Evolutionary conservation across 2,888 invertebrate species (phyloP), one percentile per base, ranked within the genome.

Genomic region (Panzeria rudis): DNA sequence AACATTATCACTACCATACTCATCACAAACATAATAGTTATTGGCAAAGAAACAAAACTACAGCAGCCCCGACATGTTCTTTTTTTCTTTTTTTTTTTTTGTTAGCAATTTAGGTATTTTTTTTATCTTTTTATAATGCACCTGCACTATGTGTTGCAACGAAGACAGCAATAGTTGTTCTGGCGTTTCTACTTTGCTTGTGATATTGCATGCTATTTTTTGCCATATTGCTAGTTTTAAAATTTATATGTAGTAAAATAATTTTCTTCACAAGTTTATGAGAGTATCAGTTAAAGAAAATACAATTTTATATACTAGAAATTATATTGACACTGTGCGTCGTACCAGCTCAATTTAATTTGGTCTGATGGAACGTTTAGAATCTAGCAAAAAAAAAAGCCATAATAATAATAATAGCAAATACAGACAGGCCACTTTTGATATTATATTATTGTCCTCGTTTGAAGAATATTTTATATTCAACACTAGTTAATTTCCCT

Each of bases 181-280:
- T 11, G n/a, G n/a, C 5, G 7, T 47, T 44, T 23, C 54, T 15
- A 15, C 9, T n/a, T 1, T 50, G 13, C 6, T 47, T 41, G 41
- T 17, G 56, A 62, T 23, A 25, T 50, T 38, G 47, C 72, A 47
- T 29, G 38, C 11, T 38, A 29, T 15, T 29, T 6, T 20, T 25
- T 47, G 20, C 17, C 6, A 50, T n/a, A 38, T 20, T 73, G 23
- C 52, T 64, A 38, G 47, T 56, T 64, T 59, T n/a, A 56, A 64
- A 72, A 72, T 73, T 66, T 80, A 59, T 68, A 29, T 64, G 54
- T 56, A 54, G 44, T 62, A 71, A 76, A 69, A 52, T 69, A 64
- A 76, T 71, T 76, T 69, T 50, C 56, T 77, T 56, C 76, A 66
- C 82, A 83, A 71, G 50, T 77, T 77, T 83, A 83, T 77, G 82